Percentiles rank a stretch among this genome's conserved stretches.
These are phyloP conservation scores for Solea solea DNA, from an alignment of 2,113 vertebrate genomes.

Conservation along the genomic window DNA sequence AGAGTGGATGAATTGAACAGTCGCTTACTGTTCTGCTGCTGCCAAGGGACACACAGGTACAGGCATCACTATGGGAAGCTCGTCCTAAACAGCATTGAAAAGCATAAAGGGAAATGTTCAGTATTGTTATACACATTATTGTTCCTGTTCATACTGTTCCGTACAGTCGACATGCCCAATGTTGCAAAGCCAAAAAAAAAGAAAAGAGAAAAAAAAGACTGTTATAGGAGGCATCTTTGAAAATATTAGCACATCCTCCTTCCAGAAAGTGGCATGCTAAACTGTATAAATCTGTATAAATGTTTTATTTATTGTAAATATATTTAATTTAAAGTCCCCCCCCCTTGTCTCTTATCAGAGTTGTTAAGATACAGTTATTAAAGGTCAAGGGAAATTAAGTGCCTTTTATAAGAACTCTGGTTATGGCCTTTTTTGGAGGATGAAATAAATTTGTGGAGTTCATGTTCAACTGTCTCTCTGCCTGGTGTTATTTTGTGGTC, in stretches of 20 bases:
- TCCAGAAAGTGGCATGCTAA: slow-evolving; percentile 55
- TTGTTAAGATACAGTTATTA: slow-evolving; percentile 67
- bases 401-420: slow-evolving; percentile 76
- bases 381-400: slow-evolving; percentile 73
- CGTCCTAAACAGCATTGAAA: slow-evolving; percentile 69
- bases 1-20: slow-evolving; percentile 52
- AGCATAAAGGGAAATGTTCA: slow-evolving; percentile 70
- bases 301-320: slow-evolving; percentile 85
- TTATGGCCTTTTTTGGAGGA: slow-evolving; percentile 60
- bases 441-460: slow-evolving; percentile 77
- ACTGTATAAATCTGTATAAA: slow-evolving; percentile 76
- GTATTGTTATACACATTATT: slow-evolving; percentile 62
- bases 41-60: slow-evolving; percentile 59
- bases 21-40: slow-evolving; percentile 60
- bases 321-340: slow-evolving; percentile 83
- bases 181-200: slow-evolving; percentile 50
- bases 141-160: slow-evolving; percentile 59
- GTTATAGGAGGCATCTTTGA: slow-evolving; percentile 51
- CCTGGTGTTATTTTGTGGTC: slow-evolving; percentile 37
- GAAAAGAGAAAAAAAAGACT: slow-evolving; percentile 16
- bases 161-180: slow-evolving; percentile 57
- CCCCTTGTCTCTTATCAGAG: slow-evolving; percentile 59
- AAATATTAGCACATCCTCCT: slow-evolving; percentile 47
- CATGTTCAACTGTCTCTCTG: slow-evolving; percentile 46
- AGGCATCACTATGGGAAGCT: slow-evolving; percentile 46